Base-by-base conservation (phyloP, 2,888 invertebrate species). In the Drosophila subquinaria region DNA sequence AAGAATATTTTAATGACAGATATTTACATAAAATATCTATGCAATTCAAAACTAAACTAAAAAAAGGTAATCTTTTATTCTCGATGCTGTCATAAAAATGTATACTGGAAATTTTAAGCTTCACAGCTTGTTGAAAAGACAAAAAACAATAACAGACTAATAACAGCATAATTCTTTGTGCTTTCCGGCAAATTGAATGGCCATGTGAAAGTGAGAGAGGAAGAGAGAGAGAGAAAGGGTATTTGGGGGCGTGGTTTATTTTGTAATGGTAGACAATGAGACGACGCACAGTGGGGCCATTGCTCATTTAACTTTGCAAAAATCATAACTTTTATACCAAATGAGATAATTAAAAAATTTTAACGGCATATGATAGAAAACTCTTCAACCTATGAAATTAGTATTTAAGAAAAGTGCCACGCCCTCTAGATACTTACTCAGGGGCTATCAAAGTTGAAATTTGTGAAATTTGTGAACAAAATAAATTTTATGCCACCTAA, bases 101-200 rank as follows among this genome's bases (percentile, higher is more conserved):
- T n/a, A 15, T 11, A 10, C 10, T 45, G 5, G 11, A 15, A 35
- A 36, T 23, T 45, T 35, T 23, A 1, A 45, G 23, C 35, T 45
- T 23, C 56, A 35, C 45, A 36, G 35, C 45, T 57, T 45, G 15
- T 57, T 57, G 30, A 30, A 30, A 50, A 45, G 45, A 52, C 33
- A 35, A 45, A 47, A 35, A 53, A 10, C 20, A 53, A 17, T 17
- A 17, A 17, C 17, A 65, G 52, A n/a, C 11, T 36, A 15, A 45
- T 60, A 35, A 51, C 13, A 11, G 13, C 33, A 55, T 17, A 60
- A 65, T 42, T 56, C 9, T 6, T 8, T 42, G 5, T 43, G 4
- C 74, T 5, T 8, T 0, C 36, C 64, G 64, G 45, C 50, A 17
- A 13, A 38, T 27, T 38, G 13, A 35, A 8, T 33, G 13, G 4